A percentile compares a stretch with the other conserved stretches of the same genome.
These are phyloP conservation scores for Sceloporus tristichus DNA, from an alignment of 2,113 vertebrate genomes.

Conservation along the genomic window DNA sequence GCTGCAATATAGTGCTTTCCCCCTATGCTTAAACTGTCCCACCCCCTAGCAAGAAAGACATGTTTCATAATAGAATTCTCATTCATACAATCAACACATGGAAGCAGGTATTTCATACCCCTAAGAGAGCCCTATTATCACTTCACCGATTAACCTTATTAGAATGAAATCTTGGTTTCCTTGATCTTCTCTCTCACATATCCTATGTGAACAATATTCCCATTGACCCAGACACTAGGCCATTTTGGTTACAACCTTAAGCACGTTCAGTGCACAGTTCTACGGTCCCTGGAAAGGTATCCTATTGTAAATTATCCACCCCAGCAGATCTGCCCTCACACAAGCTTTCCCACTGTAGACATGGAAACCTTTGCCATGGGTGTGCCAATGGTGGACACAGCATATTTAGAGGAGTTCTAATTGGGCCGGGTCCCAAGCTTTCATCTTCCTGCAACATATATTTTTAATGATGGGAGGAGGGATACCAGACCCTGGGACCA, in stretches of 20 bases:
- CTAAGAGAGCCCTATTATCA: neutral
- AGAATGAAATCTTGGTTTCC: neutral
- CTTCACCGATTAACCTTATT: too few relatives aligned
- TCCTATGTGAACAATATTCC: neutral
- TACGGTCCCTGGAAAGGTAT: neutral
- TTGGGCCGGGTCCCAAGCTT: neutral
- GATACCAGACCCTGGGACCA: neutral
- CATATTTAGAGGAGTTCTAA: neutral
- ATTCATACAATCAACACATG: neutral
- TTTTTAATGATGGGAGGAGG: neutral
- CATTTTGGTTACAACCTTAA: neutral
- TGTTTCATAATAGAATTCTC: neutral
- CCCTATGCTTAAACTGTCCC: too few relatives aligned
- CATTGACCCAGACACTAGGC: neutral
- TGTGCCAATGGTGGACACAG: neutral
- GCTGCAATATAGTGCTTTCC: too few relatives aligned
- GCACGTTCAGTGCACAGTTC: neutral
- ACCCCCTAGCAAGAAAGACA: too few relatives aligned
- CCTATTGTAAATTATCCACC: too few relatives aligned
- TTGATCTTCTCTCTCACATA: neutral
- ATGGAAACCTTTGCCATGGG: neutral
- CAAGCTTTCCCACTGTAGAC: too few relatives aligned
- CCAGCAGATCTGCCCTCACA: neutral
- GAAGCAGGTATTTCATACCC: neutral
- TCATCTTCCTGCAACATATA: neutral